A percentile compares a stretch with the other conserved stretches of the same genome.
phyloP scores from a whole-genome alignment of 2,113 vertebrate species.

The Ochotona princeps region DNA sequence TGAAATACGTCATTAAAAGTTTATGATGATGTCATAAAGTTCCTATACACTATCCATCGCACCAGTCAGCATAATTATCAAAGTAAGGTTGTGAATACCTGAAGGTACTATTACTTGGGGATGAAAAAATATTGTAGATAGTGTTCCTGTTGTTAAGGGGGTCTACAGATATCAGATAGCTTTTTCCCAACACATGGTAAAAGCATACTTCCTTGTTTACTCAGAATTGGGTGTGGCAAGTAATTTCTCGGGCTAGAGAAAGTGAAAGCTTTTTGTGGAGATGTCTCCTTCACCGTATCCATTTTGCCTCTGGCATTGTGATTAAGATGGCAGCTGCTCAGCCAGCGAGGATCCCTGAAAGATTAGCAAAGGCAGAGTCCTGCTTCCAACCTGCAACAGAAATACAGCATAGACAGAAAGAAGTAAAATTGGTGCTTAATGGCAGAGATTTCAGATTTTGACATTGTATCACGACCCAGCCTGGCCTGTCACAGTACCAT shows the following conservation, averaged over 20 bases:
- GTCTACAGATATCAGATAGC: not conserved
- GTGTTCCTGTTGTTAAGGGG: not conserved
- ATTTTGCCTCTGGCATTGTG: not conserved
- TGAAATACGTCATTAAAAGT: slow-evolving; percentile 64
- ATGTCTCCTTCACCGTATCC: not conserved
- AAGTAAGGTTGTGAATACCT: slow-evolving; percentile 38
- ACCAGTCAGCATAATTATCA: slow-evolving; percentile 62
- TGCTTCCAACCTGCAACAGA: slow-evolving; percentile 24
- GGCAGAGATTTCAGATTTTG: not conserved
- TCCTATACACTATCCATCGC: slow-evolving; percentile 56
- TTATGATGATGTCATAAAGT: slow-evolving; percentile 54
- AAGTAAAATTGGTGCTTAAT: not conserved
- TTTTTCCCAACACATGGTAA: not conserved
- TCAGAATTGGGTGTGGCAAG: slow-evolving; percentile 5
- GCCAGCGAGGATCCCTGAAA: not conserved
- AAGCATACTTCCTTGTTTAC: not conserved
- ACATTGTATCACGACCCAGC: not conserved
- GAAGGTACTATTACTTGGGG: slow-evolving; percentile 2
- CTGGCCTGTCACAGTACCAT: not conserved
- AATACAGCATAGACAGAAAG: not conserved
- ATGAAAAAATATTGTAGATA: not conserved
- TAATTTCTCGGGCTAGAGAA: not conserved
- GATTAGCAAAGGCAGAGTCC: not conserved
- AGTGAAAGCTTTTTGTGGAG: not conserved
- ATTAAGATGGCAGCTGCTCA: not conserved